Evolutionary conservation across 53 echinoderm and acorn worm genomes (phyloP), one percentile per base, ranked within the genome.

Genomic region (Echinometra lucunter): DNA sequence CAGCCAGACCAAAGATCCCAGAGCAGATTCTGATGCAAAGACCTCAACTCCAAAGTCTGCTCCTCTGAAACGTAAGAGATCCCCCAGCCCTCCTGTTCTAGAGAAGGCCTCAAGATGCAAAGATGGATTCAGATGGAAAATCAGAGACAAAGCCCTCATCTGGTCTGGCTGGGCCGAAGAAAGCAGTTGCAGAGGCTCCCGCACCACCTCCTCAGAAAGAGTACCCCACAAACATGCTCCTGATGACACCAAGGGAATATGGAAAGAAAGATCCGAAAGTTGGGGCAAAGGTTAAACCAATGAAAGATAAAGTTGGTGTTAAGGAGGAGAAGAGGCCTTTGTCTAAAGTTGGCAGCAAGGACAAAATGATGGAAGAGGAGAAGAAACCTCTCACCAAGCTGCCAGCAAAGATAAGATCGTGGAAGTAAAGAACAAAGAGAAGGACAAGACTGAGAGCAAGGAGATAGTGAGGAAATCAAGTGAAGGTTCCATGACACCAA

Each of bases 31-130:
- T 88, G 90, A 95, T 57, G 92, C 82, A 16, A 95, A 95, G 88
- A 58, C 95, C 35, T 35, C 90, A 58, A 49, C 94, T 88, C 97
- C 88, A 67, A 97, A 95, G 94, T 58, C 81, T 45, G 92, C 95
- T 45, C 92, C 95, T 63, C 93, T 96, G 69, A 97, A 98, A 92
- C 96, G 98, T 40, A 98, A 98, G 49, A 74, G 98, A 81, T 98
- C 98, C 10, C 98, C 97, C 15, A 98, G 98, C 94, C 98, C 94
- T 27, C 94, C 94, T 42, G 7, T 94, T 35, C 85, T 94, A 56
- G 94, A 94, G 66, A 94, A 94, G 56, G 94, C 85, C n/a, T 44
- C 94, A 94, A 83, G 94, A 94, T 38, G 66, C 82, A 37, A 57
- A 83, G 35, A 23, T 58, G 37, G 85, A 82, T 28, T 6, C 44